phyloP scores from a whole-genome alignment of 2,113 vertebrate species.

The Oxyura jamaicensis region DNA sequence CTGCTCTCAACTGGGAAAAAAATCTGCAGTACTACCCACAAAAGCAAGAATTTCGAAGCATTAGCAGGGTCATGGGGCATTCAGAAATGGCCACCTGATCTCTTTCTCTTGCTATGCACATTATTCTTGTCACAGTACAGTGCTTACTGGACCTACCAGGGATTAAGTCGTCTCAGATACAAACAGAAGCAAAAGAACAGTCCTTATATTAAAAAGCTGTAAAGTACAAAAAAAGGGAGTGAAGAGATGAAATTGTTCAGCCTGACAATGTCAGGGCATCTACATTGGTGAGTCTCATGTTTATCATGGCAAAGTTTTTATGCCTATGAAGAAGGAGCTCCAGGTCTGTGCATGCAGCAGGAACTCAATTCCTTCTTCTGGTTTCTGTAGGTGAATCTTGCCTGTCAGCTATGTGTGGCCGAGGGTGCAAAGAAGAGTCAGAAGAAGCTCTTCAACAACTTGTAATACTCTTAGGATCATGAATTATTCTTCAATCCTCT shows the following conservation, averaged over 20 bases:
- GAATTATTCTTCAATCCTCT: neutral
- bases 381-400: neutral
- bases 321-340: neutral
- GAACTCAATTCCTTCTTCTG: neutral
- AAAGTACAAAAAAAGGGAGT: neutral
- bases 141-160: neutral
- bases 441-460: neutral
- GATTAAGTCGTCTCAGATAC: neutral
- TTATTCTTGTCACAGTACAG: neutral
- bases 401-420: neutral
- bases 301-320: neutral
- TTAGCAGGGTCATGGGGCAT: neutral
- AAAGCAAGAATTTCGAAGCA: neutral
- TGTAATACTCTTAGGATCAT: neutral
- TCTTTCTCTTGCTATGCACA: neutral
- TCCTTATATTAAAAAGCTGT: neutral
- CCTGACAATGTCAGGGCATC: neutral
- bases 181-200: neutral
- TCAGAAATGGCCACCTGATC: neutral
- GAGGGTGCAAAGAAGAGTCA: neutral
- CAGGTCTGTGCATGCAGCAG: neutral
- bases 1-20: neutral
- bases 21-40: neutral
- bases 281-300: neutral
- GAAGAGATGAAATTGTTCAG: neutral